A percentile compares a stretch with the other conserved stretches of the same genome.
phyloP scores from a whole-genome alignment of 2,113 vertebrate species.

The Microcebus griseorufus region DNA sequence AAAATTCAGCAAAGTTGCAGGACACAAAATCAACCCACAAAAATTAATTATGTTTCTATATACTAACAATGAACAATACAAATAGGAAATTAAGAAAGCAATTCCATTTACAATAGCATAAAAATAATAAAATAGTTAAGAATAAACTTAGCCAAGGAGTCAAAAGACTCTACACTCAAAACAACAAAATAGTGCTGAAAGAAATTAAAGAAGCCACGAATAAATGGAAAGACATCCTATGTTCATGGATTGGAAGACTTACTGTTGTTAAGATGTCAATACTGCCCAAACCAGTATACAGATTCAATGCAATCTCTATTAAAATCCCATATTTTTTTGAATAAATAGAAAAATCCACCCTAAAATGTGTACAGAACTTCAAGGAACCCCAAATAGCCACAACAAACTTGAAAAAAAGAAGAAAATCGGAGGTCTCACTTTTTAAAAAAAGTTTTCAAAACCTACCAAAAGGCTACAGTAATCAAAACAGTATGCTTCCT shows the following conservation, averaged over 20 bases:
- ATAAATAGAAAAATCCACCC: not conserved
- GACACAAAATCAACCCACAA: not conserved
- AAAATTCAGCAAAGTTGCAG: not conserved
- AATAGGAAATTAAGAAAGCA: not conserved
- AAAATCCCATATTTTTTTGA: not conserved
- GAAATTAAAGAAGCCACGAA: not conserved
- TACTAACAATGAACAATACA: not conserved
- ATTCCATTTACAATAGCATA: not conserved
- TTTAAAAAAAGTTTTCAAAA: not conserved
- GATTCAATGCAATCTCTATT: not conserved
- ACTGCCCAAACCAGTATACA: not conserved
- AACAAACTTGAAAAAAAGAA: not conserved
- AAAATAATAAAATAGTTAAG: slow-evolving; percentile 22
- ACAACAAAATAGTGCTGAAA: not conserved
- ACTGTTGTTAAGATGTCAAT: not conserved
- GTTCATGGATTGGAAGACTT: not conserved
- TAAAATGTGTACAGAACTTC: not conserved
- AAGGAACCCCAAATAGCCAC: not conserved
- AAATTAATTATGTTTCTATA: not conserved
- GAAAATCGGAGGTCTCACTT: not conserved
- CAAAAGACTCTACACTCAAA: not conserved
- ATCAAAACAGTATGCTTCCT: not conserved
- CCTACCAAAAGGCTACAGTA: not conserved
- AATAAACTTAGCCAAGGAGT: not conserved
- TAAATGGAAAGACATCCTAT: not conserved